A percentile compares a stretch with the other conserved stretches of the same genome.
Evolutionary conservation across 2,888 invertebrate species (phyloP).

Genomic region (Drosophila hamatofila): DNA sequence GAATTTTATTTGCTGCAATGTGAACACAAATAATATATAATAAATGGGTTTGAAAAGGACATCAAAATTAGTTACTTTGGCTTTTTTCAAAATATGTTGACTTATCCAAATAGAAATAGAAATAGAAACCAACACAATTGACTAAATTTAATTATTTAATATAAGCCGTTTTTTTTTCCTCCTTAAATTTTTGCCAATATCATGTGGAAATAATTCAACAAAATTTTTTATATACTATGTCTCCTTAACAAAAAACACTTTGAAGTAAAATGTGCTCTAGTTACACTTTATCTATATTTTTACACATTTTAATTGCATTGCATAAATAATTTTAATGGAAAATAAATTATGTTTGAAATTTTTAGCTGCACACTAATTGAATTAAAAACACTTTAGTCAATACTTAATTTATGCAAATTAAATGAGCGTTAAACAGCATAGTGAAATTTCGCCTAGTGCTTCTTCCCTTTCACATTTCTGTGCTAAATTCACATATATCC

Average conservation of each 20-base stretch:
- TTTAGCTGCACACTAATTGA: background rate
- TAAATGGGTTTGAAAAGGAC: background rate
- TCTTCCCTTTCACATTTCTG: background rate
- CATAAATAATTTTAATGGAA: background rate
- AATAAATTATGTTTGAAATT: background rate
- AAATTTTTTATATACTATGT: background rate
- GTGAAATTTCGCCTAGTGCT: background rate
- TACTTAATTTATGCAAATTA: background rate
- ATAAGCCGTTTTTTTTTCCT: background rate
- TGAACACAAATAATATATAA: slow-evolving; percentile 1
- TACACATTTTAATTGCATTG: background rate
- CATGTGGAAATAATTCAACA: background rate
- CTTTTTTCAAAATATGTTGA: background rate
- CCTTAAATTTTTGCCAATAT: background rate
- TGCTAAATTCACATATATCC: background rate
- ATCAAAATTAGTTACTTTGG: background rate
- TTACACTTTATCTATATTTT: background rate
- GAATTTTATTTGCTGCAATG: background rate
- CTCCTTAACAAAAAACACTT: background rate
- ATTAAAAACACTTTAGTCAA: background rate
- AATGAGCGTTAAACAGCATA: background rate
- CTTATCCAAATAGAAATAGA: background rate
- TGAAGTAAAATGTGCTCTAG: background rate
- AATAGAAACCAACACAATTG: background rate
- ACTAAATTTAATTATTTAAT: background rate